Conservation (phyloP, 2,797 vertebrate species). For the Molossus alvarezi region DNA sequence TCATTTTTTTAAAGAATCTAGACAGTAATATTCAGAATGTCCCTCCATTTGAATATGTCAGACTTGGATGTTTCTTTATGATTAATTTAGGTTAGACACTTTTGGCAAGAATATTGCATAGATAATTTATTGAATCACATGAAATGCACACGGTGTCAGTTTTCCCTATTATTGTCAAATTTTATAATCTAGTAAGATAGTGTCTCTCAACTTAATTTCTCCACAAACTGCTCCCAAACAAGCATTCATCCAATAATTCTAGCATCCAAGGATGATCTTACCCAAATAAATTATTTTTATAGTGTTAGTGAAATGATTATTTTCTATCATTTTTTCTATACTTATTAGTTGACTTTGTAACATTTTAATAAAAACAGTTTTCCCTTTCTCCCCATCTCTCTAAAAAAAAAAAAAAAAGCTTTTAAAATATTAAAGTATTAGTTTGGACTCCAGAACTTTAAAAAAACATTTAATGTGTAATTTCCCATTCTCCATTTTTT, state of each 20-base stretch:
- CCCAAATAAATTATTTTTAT: slow-evolving; percentile 20
- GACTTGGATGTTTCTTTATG: slow-evolving; percentile 55
- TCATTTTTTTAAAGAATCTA: not conserved
- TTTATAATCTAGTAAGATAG: slow-evolving; percentile 47
- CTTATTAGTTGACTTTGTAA: not conserved
- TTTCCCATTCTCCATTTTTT: not conserved
- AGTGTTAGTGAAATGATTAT: not conserved
- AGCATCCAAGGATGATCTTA: slow-evolving; percentile 32
- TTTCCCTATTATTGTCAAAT: slow-evolving; percentile 9
- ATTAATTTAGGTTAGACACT: slow-evolving; percentile 58
- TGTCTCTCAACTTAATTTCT: slow-evolving; percentile 43
- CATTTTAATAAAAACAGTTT: not conserved
- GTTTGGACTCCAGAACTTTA: not conserved
- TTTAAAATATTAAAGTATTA: slow-evolving; percentile 49
- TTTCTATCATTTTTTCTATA: slow-evolving; percentile 34
- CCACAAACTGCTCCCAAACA: not conserved
- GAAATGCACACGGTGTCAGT: not conserved
- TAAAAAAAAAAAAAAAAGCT: slow-evolving; percentile 4
- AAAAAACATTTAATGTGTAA: slow-evolving; percentile 7
- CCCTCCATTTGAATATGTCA: slow-evolving; percentile 9
- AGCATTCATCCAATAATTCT: slow-evolving; percentile 40
- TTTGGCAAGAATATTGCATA: slow-evolving; percentile 16
- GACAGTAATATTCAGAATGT: not conserved
- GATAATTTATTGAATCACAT: not conserved
- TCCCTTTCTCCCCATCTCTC: not conserved